Base-by-base conservation (phyloP, 2,113 vertebrate species). In the Neolamprologus longior region DNA sequence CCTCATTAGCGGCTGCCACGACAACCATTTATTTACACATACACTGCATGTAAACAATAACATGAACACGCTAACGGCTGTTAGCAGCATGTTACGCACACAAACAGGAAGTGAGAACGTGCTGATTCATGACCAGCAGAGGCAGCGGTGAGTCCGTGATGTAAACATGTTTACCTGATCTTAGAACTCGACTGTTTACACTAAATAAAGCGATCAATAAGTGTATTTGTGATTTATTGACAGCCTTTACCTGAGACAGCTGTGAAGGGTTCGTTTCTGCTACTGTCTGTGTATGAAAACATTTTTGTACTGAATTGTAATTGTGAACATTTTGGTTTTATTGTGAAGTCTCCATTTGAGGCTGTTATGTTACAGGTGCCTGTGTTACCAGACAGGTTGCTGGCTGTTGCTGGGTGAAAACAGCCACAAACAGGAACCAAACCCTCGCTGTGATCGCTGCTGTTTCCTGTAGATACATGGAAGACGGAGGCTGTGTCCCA, bases 21-120 rank as follows among this genome's bases (percentile, higher is more conserved):
- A 54, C 76, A 89, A 54, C 71, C 42, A 87, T 92, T 90, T 84
- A 83, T 94, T 90, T 93, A 93, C 89, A 90, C 82, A 47, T 53
- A 45, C 35, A 45, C 15, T 61, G 63, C 28, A 68, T 92, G 88
- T 92, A 91, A 93, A 93, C 85, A 93, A 85, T 28, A 68, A 87
- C 80, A 85, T 79, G 50, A 90, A 80, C 80, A 58, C 2, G 15
- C 89, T 90, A 76, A 85, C 11, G 4, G 89, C 85, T 94, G 86
- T 80, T 88, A 86, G 90, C 85, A 84, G 80, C 63, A 87, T 73
- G 68, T 52, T 35, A 68, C 63, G 21, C 40, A 84, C 61, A 52
- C 55, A 33, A 37, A 33, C 9, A 76, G 58, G 5, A 73, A 31
- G 19, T 45, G 21, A 81, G 28, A 58, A 14, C 5, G 14, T 45